Evolutionary conservation across 2,888 invertebrate species (phyloP).

Genomic region (Carcina quercana): DNA sequence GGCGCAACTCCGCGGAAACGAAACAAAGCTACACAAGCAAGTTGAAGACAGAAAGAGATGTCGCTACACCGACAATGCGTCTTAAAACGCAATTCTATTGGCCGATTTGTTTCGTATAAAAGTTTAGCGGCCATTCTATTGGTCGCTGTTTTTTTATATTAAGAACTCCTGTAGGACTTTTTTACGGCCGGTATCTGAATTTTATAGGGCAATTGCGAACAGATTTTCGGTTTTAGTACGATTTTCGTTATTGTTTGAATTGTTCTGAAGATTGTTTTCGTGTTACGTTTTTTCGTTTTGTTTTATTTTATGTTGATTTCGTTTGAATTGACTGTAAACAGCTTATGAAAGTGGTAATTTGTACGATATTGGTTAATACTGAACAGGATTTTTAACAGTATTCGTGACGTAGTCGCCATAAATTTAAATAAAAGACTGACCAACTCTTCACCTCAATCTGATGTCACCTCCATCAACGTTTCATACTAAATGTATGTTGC

Average conservation of each 20-base stretch:
- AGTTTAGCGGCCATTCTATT: constrained; percentile 32
- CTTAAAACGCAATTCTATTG: constrained; percentile 43
- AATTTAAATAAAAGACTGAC: too few species aligned
- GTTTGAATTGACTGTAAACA: too few species aligned
- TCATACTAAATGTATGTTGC: too few species aligned
- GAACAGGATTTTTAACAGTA: too few species aligned
- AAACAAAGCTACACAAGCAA: constrained; percentile 12
- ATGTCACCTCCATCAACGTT: too few species aligned
- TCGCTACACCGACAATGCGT: constrained; percentile 34
- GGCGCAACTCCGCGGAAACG: constrained; percentile 13
- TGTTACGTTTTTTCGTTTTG: too few species aligned
- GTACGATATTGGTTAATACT: too few species aligned
- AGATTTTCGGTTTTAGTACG: constrained; percentile 34
- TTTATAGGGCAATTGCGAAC: constrained; percentile 48
- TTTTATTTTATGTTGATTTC: neutral
- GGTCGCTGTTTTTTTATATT: constrained; percentile 30
- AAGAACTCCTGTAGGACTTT: constrained; percentile 20
- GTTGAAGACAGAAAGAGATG: constrained; percentile 44
- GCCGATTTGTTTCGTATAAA: constrained; percentile 47
- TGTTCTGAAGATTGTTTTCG: constrained; percentile 11
- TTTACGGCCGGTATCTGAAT: constrained; percentile 49
- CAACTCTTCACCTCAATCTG: too few species aligned
- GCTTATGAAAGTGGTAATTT: too few species aligned
- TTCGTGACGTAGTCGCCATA: too few species aligned
- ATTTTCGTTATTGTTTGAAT: constrained; percentile 32